phyloP scores from a whole-genome alignment of 2,797 vertebrate species.

The Peromyscus melanophrys region DNA sequence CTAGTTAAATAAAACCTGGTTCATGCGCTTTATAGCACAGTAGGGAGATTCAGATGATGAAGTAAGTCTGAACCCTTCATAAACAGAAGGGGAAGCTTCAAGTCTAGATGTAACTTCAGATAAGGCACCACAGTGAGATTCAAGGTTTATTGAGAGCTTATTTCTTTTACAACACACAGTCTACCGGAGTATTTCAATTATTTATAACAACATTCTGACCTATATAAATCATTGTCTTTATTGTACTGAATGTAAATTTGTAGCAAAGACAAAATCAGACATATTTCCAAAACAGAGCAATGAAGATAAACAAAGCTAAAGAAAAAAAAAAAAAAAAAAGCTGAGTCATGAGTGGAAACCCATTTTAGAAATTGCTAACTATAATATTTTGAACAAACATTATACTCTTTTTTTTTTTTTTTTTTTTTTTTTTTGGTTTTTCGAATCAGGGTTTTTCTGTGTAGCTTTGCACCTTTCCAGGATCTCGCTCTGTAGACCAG shows the following conservation, averaged over 20 bases:
- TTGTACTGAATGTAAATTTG: not conserved
- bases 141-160: not conserved
- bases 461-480: no score
- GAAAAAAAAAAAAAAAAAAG: not conserved
- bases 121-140: not conserved
- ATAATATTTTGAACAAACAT: not conserved
- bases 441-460: no score
- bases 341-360: not conserved
- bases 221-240: not conserved
- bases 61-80: not conserved
- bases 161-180: not conserved
- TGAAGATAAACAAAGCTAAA: not conserved
- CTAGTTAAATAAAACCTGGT: not conserved
- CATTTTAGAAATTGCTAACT: not conserved
- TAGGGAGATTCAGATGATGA: not conserved
- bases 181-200: not conserved
- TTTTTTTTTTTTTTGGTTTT: no score
- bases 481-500: no score
- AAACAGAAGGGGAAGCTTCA: not conserved
- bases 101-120: not conserved
- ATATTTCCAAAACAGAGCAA: not conserved
- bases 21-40: not conserved
- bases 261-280: not conserved
- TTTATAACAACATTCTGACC: not conserved
- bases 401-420: no score